Conservation (phyloP, 2,113 vertebrate genomes). For the Morphnarchus princeps region DNA sequence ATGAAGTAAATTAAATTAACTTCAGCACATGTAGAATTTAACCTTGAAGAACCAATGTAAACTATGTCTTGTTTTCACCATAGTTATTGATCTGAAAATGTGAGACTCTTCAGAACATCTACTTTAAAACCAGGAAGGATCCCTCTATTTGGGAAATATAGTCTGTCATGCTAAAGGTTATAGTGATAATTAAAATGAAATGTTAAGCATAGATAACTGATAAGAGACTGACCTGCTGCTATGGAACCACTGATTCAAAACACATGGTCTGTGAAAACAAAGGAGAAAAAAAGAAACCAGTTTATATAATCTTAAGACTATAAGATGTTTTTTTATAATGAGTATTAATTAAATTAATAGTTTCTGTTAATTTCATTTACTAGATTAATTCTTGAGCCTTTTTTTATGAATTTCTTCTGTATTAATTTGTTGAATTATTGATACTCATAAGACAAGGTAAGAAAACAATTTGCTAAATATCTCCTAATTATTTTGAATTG, state of each 20-base stretch:
- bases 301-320: neutral
- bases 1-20: neutral
- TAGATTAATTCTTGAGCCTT: neutral
- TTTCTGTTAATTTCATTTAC: neutral
- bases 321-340: neutral
- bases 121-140: neutral
- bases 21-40: neutral
- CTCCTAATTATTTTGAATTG: neutral
- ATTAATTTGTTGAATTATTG: neutral
- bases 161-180: neutral
- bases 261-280: neutral
- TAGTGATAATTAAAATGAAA: neutral
- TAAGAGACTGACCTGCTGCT: neutral
- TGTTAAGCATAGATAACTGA: neutral
- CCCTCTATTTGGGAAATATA: neutral
- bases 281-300: neutral
- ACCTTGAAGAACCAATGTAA: neutral
- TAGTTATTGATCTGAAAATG: neutral
- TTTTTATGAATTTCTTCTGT: neutral
- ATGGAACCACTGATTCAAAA: neutral
- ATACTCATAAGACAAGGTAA: neutral
- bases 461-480: neutral
- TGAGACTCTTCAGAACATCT: neutral
- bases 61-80: neutral
- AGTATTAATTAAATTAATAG: neutral